Evolutionary conservation across 1,140 invertebrate genomes (phyloP).

Genomic region (Uloborus diversus): DNA sequence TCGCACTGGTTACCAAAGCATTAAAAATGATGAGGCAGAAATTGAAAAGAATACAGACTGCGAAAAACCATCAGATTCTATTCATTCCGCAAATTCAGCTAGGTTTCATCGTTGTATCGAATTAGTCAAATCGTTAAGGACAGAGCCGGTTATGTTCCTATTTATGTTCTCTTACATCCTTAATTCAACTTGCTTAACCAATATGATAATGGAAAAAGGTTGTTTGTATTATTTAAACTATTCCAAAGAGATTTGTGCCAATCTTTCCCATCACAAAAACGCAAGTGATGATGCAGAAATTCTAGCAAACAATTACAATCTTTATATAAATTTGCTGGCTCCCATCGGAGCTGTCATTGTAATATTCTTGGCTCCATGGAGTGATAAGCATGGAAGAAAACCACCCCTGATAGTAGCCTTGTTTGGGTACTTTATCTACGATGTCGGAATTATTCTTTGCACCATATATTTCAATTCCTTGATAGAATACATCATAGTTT

Average conservation of each 20-base stretch:
- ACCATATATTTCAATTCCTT: constrained; percentile 11
- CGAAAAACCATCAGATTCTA: no score
- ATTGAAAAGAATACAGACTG: no score
- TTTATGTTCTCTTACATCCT: constrained; percentile 48
- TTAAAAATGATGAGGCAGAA: no score
- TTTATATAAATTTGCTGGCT: constrained; percentile 60
- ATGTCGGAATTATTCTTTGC: constrained; percentile 23
- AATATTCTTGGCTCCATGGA: constrained; percentile 69
- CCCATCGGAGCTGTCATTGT: constrained; percentile 64
- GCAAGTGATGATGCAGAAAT: constrained; percentile 10
- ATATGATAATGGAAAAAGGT: constrained; percentile 46
- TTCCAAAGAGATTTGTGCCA: constrained; percentile 2
- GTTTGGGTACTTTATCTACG: constrained; percentile 78
- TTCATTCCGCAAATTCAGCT: no score
- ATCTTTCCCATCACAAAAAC: constrained; percentile 59
- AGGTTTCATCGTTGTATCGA: no score
- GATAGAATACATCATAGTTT: constrained; percentile 33
- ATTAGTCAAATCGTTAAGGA: not conserved
- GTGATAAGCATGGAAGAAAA: constrained; percentile 79
- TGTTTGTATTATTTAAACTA: constrained; percentile 32
- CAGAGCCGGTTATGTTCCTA: constrained; percentile 44
- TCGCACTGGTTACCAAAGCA: no score
- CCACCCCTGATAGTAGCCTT: constrained; percentile 84
- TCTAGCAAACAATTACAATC: constrained; percentile 61
- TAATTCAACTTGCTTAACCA: constrained; percentile 32